A percentile compares a stretch with the other conserved stretches of the same genome.
These are phyloP conservation scores for Dynastes tityus DNA, from an alignment of 2,888 invertebrate species.

Conservation along the genomic window DNA sequence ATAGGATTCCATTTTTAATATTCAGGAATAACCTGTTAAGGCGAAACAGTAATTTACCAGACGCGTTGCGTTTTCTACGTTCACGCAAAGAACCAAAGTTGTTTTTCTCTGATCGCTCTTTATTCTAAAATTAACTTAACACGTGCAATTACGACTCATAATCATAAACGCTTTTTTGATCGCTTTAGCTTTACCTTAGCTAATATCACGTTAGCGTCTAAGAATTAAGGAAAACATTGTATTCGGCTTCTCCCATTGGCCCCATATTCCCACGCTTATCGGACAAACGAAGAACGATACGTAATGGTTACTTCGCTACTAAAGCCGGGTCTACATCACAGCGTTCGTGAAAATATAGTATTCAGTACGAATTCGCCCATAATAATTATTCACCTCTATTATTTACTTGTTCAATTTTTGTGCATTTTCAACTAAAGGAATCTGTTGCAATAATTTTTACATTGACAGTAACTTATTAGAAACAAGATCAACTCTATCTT, in stretches of 20 bases:
- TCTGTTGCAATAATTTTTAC: no score
- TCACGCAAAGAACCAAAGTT: background rate
- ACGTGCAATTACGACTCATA: constrained; percentile 29
- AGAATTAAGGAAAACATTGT: constrained; percentile 23
- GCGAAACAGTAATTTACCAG: constrained; percentile 8
- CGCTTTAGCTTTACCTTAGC: constrained; percentile 14
- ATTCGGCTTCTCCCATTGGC: background rate
- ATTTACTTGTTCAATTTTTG: no score
- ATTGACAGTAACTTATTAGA: no score
- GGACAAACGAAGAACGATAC: constrained; percentile 18
- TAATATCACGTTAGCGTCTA: constrained; percentile 27
- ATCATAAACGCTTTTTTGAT: constrained; percentile 24
- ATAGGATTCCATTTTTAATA: constrained; percentile 22
- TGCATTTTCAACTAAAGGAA: no score
- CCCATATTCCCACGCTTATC: constrained; percentile 36
- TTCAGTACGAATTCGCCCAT: no score
- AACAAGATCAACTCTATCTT: no score
- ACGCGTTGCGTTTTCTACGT: background rate
- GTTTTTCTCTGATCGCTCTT: constrained; percentile 7
- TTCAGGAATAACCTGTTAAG: constrained; percentile 11
- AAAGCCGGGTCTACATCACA: background rate
- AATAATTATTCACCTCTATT: no score
- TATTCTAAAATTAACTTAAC: constrained; percentile 30
- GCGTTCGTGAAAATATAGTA: no score
- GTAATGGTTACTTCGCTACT: constrained; percentile 32